Evolutionary conservation across 2,888 invertebrate genomes (phyloP).

Genomic region (Tetranychus piercei): DNA sequence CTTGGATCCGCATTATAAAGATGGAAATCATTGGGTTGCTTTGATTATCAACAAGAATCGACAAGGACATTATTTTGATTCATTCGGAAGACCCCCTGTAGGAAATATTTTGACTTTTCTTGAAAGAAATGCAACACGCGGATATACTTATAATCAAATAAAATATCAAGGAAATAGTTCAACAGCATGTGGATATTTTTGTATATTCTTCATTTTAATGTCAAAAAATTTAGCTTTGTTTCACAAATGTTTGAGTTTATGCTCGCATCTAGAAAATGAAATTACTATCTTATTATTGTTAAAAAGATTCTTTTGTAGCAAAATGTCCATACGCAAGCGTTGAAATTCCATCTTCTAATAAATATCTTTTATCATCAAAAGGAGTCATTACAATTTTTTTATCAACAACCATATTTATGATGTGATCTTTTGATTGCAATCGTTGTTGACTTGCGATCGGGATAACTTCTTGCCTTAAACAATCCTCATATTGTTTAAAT

Average conservation of each 20-base stretch:
- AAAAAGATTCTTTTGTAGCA: too few species aligned
- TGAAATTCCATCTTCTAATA: neutral
- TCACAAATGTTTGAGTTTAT: too few species aligned
- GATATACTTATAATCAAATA: neutral
- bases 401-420: neutral
- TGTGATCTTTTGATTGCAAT: too few species aligned
- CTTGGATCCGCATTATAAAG: too few species aligned
- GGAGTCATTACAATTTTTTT: neutral
- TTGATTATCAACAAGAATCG: neutral
- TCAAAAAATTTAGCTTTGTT: too few species aligned
- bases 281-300: neutral
- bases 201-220: too few species aligned
- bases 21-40: constrained; percentile 13
- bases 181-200: too few species aligned
- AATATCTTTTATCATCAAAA: neutral
- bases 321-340: too few species aligned
- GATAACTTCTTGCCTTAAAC: too few species aligned
- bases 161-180: neutral
- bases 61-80: neutral
- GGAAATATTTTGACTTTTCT: neutral
- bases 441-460: too few species aligned
- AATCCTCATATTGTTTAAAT: too few species aligned
- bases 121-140: neutral
- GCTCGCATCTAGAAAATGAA: too few species aligned
- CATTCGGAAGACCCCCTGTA: neutral